Evolutionary conservation across 2,888 invertebrate species (phyloP), one percentile per base, ranked within the genome.

Genomic region (Acleris laterana): DNA sequence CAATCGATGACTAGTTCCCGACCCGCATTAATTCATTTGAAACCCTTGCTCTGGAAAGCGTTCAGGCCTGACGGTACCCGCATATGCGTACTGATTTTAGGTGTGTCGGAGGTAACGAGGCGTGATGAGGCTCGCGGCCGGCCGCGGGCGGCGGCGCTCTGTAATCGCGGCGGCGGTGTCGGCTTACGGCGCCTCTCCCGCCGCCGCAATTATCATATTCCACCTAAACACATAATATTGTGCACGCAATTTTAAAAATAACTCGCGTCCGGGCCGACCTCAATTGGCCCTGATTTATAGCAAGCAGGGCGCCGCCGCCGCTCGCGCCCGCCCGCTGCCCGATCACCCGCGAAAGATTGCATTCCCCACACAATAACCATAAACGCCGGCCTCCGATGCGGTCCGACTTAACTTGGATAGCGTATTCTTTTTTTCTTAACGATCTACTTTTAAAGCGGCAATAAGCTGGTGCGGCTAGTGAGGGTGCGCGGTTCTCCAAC

Each of bases 241-340:
- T 89, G 89, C 90, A 89, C 88, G 92, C 91, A 91, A 93, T 93
- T 91, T 93, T 87, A 90, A 89, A 91, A 93, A 92, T 92, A 92
- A 87, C 89, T 82, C 78, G 82, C 85, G 90, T 88, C 88, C 89
- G 89, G 81, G 77, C 81, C 88, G 87, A 86, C 89, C 87, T 86
- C 88, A 85, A 89, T 88, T 87, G 85, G 82, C 72, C 73, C 83
- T 90, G 90, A 91, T 90, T 91, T 91, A 91, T 89, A 81, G 85
- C 80, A 78, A 74, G 68, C 76, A 71, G 75, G 77, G 81, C 80
- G 80, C 79, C 81, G 80, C 75, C 69, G 74, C 75, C 74, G 77
- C 75, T 75, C 48, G 58, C 48, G 75, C 76, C 76, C 74, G 73
- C 70, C 46, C 46, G n/a, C 46, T n/a, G 44, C 50, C 60, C 73